phyloP scores from a whole-genome alignment of 2,888 invertebrate species.

The Priapulus caudatus region DNA sequence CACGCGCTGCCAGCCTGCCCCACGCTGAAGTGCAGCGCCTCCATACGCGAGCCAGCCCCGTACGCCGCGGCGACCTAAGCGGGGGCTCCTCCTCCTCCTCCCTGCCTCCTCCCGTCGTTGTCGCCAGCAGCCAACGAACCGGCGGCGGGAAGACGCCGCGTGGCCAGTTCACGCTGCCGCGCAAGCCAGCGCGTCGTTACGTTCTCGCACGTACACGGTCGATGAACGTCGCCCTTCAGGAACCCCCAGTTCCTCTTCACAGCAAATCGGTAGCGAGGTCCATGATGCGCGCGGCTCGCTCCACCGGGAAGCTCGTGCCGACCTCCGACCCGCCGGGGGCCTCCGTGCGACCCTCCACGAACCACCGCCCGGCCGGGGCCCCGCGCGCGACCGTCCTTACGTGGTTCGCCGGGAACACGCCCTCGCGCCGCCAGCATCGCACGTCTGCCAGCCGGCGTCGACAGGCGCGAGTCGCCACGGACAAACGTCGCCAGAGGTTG shows the following conservation, averaged over 20 bases:
- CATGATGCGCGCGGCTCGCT: background rate
- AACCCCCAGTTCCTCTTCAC: background rate
- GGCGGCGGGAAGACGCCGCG: background rate
- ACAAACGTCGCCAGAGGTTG: background rate
- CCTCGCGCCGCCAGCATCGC: background rate
- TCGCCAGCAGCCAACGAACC: background rate
- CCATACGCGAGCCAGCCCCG: background rate
- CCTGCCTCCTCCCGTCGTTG: no score
- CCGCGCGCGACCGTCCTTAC: no score
- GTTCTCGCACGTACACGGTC: background rate
- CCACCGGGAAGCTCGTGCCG: no score
- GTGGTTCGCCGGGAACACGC: background rate
- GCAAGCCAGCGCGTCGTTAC: background rate
- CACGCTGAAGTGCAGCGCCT: no score
- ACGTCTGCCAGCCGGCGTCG: background rate
- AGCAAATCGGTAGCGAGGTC: background rate
- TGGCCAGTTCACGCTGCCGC: background rate
- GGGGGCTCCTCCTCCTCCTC: no score
- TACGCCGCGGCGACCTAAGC: background rate
- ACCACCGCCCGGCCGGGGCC: no score
- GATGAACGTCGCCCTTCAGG: background rate
- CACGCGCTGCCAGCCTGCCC: background rate
- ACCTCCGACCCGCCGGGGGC: no score
- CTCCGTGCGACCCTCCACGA: no score
- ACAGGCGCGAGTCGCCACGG: background rate